A percentile compares a stretch with the other conserved stretches of the same genome.
phyloP scores from a whole-genome alignment of 1,140 invertebrate species.

The Brachionus asplanchnoidis region DNA sequence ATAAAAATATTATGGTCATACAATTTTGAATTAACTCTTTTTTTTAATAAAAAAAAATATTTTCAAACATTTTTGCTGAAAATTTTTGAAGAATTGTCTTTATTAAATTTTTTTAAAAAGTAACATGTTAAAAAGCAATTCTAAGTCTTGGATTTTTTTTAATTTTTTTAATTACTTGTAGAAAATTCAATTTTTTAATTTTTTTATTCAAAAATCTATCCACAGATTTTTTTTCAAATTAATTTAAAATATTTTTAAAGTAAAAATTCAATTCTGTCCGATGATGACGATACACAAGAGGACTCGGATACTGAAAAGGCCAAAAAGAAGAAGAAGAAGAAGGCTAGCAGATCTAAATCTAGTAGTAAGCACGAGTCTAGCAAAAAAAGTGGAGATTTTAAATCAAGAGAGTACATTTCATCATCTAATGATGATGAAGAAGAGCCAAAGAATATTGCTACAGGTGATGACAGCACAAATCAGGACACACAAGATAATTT shows the following conservation, averaged over 20 bases:
- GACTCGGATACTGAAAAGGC: slow-evolving; percentile 49
- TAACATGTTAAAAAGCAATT: no score
- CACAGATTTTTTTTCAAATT: no score
- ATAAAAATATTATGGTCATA: no score
- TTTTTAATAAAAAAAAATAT: no score
- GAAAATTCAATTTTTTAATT: no score
- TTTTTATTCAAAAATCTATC: no score
- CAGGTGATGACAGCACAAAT: slow-evolving; percentile 42
- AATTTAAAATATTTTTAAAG: not conserved
- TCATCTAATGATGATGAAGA: slow-evolving; percentile 42
- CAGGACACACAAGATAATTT: slow-evolving; percentile 46
- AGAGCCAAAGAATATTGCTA: slow-evolving; percentile 50
- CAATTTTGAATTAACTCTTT: no score
- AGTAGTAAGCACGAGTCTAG: slow-evolving; percentile 47
- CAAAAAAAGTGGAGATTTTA: not conserved
- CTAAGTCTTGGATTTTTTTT: not conserved
- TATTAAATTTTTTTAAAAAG: no score
- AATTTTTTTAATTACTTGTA: not conserved
- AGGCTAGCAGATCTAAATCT: slow-evolving; percentile 24
- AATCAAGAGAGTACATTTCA: slow-evolving; percentile 40
- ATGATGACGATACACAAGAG: not conserved
- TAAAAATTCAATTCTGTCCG: not conserved
- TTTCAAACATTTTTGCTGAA: no score
- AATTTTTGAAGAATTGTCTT: no score
- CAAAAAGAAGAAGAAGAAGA: slow-evolving; percentile 51